Evolutionary conservation across 1,140 invertebrate genomes (phyloP).

Genomic region (Pachypeltis micranthus): DNA sequence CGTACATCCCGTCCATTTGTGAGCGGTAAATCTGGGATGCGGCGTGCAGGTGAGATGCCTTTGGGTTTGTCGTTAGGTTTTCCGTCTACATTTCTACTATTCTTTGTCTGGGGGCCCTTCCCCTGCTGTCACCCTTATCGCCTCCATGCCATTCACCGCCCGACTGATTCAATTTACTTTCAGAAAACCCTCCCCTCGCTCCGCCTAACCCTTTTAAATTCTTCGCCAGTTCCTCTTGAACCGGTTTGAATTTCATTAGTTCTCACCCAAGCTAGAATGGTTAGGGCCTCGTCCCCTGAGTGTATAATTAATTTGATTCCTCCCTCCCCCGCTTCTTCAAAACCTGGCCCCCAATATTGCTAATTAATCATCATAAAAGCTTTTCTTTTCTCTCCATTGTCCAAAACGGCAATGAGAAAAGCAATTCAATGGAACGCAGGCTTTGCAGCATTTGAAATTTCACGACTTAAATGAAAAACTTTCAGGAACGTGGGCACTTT

Average conservation of each 20-base stretch:
- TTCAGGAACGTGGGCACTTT: too few relatives aligned
- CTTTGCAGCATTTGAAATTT: too few relatives aligned
- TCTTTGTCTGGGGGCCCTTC: not conserved
- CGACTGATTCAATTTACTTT: constrained; percentile 9
- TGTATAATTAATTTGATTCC: constrained; percentile 6
- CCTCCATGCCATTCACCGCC: not conserved
- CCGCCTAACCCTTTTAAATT: constrained; percentile 2
- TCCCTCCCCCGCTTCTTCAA: not conserved
- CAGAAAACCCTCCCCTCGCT: not conserved
- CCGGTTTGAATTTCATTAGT: constrained; percentile 7
- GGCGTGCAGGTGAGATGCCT: constrained; percentile 5
- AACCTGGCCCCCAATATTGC: not conserved
- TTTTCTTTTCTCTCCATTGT: not conserved
- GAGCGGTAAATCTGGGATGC: not conserved
- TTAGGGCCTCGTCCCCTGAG: too few relatives aligned
- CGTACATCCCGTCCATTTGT: not conserved
- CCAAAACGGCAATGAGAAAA: not conserved
- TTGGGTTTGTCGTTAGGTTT: constrained; percentile 5
- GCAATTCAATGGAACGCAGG: too few relatives aligned
- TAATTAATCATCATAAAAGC: not conserved
- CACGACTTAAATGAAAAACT: too few relatives aligned
- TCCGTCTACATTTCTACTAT: constrained; percentile 4
- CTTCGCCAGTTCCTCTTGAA: too few relatives aligned
- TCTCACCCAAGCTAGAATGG: too few relatives aligned
- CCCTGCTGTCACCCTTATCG: not conserved